phyloP scores from a whole-genome alignment of 1,140 invertebrate species.

The Penaeus indicus region DNA sequence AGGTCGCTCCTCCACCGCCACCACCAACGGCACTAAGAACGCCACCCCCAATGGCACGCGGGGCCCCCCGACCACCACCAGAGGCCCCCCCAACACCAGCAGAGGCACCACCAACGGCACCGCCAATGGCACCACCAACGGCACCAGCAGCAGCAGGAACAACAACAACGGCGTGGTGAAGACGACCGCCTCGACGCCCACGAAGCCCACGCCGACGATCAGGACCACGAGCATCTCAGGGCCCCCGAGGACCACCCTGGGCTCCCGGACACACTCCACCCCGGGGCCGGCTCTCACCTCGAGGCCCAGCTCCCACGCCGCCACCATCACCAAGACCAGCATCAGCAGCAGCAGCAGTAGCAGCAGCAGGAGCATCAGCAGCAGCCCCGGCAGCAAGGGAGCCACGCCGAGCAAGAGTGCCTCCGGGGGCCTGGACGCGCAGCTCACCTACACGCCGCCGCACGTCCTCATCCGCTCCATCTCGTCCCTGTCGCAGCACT shows the following conservation, averaged over 20 bases:
- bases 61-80: neutral
- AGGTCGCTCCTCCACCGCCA: neutral
- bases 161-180: neutral
- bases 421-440: conserved; percentile 34
- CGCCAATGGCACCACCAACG: neutral
- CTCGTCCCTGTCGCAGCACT: conserved; percentile 59
- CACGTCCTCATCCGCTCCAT: conserved; percentile 61
- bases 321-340: neutral
- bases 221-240: too few species aligned
- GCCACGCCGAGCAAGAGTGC: conserved; percentile 36
- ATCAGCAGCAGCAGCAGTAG: conserved; percentile 6
- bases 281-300: neutral
- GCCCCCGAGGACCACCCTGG: too few species aligned
- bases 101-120: conserved; percentile 4
- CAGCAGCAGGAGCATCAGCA: conserved; percentile 12
- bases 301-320: neutral
- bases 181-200: neutral
- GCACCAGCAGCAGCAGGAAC: neutral
- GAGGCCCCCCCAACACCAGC: neutral
- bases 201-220: neutral
- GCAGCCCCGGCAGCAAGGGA: neutral
- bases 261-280: neutral
- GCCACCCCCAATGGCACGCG: conserved; percentile 14
- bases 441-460: conserved; percentile 54
- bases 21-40: conserved; percentile 12